Evolutionary conservation across 2,113 vertebrate species (phyloP).

Genomic region (Oreochromis niloticus): DNA sequence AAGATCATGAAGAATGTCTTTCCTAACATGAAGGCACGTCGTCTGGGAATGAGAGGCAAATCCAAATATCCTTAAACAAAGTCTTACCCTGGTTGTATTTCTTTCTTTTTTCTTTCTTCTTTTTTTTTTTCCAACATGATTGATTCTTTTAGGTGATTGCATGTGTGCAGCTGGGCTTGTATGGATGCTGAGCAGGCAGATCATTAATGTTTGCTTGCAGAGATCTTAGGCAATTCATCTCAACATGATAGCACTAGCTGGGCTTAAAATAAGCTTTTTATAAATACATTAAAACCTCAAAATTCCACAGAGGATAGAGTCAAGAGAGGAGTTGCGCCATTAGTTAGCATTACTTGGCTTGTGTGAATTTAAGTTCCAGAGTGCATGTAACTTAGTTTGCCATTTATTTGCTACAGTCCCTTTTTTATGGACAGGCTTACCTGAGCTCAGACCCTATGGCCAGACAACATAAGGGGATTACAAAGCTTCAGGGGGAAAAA

Average conservation of each 20-base stretch:
- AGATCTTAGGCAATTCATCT: neutral
- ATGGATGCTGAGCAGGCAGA: neutral
- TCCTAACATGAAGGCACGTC: constrained; percentile 99
- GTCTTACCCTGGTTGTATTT: neutral
- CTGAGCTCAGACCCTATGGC: neutral
- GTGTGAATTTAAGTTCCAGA: neutral
- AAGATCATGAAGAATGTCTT: constrained; percentile 99
- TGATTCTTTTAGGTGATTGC: neutral
- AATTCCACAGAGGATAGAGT: neutral
- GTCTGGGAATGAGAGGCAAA: constrained; percentile 95
- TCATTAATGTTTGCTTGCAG: neutral
- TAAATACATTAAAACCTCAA: neutral
- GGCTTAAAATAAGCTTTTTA: neutral
- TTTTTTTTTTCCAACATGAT: neutral
- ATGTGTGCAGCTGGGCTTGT: neutral
- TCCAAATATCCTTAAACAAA: constrained; percentile 96
- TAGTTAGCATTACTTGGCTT: neutral
- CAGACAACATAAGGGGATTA: neutral
- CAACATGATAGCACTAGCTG: neutral
- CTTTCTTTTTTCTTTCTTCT: neutral
- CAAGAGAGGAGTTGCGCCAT: neutral
- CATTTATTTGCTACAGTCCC: neutral
- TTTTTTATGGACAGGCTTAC: neutral
- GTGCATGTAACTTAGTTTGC: neutral
- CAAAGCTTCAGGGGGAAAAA: neutral